Evolutionary conservation across 2,888 invertebrate genomes (phyloP).

Genomic region (Urechis unicinctus): DNA sequence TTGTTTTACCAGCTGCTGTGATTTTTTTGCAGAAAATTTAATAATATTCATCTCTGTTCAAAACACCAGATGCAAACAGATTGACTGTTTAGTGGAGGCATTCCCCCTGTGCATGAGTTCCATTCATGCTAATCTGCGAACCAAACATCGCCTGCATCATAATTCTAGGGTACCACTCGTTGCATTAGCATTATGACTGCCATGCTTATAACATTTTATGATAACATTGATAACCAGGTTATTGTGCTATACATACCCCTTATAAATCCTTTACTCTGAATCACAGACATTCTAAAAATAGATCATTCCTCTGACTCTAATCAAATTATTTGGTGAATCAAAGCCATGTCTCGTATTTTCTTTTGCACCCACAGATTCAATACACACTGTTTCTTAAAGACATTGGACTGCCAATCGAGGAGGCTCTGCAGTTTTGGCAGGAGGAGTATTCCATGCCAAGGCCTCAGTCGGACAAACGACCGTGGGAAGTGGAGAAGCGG

Average conservation of each 20-base stretch:
- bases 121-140: slow-evolving; percentile 56
- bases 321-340: too few species aligned
- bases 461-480: slow-evolving; percentile 52
- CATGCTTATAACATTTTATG: neutral
- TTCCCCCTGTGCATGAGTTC: slow-evolving; percentile 61
- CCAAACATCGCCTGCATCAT: slow-evolving; percentile 62
- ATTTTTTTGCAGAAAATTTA: neutral
- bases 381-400: slow-evolving; percentile 68
- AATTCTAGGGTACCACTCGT: slow-evolving; percentile 53
- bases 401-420: slow-evolving; percentile 62
- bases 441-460: slow-evolving; percentile 58
- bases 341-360: too few species aligned
- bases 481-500: slow-evolving; percentile 61
- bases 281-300: too few species aligned
- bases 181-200: neutral
- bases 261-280: too few species aligned
- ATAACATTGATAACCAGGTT: neutral
- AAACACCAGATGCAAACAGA: slow-evolving; percentile 7
- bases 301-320: too few species aligned
- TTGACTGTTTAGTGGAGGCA: slow-evolving; percentile 19
- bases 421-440: slow-evolving; percentile 63
- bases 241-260: too few species aligned
- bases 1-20: too few species aligned
- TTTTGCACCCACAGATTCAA: slow-evolving; percentile 50
- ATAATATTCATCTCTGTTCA: too few species aligned